A percentile compares a stretch with the other conserved stretches of the same genome.
phyloP scores from a whole-genome alignment of 2,113 vertebrate genomes.

The Coptodon bakossiorum region DNA sequence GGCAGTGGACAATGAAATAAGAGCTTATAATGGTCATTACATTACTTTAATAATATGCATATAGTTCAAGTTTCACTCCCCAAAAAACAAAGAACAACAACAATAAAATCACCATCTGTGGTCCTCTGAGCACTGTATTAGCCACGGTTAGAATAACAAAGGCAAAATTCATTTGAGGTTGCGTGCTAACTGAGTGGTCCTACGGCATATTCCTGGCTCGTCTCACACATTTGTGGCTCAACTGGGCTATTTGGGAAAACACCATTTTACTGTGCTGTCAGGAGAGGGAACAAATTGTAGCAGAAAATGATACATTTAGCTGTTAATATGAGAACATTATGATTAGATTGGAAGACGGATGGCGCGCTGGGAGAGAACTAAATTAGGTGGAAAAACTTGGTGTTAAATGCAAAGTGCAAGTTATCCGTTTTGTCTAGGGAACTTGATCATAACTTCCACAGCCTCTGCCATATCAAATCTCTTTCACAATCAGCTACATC shows the following conservation, averaged over 20 bases:
- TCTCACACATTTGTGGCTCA: not conserved
- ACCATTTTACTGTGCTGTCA: not conserved
- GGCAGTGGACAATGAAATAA: not conserved
- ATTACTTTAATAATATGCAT: not conserved
- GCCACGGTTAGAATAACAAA: not conserved
- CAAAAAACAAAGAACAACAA: not conserved
- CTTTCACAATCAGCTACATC: constrained; percentile 14
- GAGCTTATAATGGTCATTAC: not conserved
- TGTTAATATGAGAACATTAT: constrained; percentile 29
- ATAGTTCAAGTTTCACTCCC: not conserved
- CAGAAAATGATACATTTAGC: constrained; percentile 13
- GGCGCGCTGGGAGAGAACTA: not conserved
- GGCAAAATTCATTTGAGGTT: constrained; percentile 2
- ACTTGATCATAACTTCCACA: not conserved
- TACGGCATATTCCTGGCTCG: not conserved
- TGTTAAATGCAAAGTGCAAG: constrained; percentile 22
- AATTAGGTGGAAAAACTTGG: constrained; percentile 33
- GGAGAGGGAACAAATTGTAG: not conserved
- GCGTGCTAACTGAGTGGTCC: not conserved
- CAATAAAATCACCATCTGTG: not conserved
- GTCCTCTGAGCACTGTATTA: not conserved
- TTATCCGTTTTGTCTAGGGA: constrained; percentile 14
- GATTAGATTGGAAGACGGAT: constrained; percentile 23
- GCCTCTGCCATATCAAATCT: not conserved
- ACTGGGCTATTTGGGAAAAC: constrained; percentile 7